Evolutionary conservation across 2,888 invertebrate genomes (phyloP), one percentile per base, ranked within the genome.

Genomic region (Dicycla oo): DNA sequence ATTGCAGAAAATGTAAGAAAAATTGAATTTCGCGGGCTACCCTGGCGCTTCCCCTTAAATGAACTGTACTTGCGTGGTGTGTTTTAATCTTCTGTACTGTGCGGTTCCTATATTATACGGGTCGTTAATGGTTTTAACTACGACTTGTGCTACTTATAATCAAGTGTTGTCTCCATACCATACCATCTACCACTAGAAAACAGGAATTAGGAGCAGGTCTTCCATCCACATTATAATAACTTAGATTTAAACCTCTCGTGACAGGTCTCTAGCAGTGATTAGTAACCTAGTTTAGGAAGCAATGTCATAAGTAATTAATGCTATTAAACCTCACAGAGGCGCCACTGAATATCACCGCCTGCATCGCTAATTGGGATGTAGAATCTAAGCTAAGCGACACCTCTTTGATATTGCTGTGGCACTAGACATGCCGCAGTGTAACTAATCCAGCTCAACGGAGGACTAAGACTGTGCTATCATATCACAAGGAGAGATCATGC

Each of bases 291-390:
- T 54, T 43, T 6, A 13, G 34, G 23, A 57, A 30, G 34, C 34
- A 49, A 43, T 75, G 67, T 75, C 34, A 58, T 60, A 64, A 47
- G 76, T 81, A 71, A 81, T 78, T 69, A 81, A 75, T 80, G 58
- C 43, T 63, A 80, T 80, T 81, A 81, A 63, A 75, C n/a, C 15
- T 34, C 38, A 69, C 51, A 40, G 68, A 34, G 23, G 56, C 26
- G 71, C 61, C 45, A 45, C 56, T 61, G 78, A 62, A 60, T 65
- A 81, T 76, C 64, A 78, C 51, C 18, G 65, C 61, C 53, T 40
- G 64, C 65, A 49, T 57, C 23, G 34, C 64, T 81, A 81, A 77
- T 81, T 78, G 45, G 53, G 61, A 53, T 49, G 70, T 20, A 61
- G 68, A 51, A 76, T 34, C 54, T 7, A 56, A 76, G 63, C n/a